Evolutionary conservation across 2,113 vertebrate species (phyloP), one percentile per base, ranked within the genome.

Genomic region (Taxidea taxus): DNA sequence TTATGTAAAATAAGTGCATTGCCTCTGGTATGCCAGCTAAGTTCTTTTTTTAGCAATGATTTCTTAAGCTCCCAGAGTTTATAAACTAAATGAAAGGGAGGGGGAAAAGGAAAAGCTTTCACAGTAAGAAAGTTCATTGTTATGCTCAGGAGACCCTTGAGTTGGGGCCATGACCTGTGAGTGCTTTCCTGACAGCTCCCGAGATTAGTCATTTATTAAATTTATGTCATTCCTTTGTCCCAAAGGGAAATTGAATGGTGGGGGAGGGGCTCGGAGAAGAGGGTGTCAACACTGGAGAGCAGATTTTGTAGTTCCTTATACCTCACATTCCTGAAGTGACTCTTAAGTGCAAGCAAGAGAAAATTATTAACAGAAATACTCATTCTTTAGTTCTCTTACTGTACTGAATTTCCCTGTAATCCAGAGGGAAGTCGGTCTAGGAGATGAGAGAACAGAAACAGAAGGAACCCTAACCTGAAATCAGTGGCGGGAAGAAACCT

Each of bases 171-270:
- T 97, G 92, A 95, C 96, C 97, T 94, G 18, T 84, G 81, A 85
- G 47, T 96, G 80, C 70, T 95, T 95, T 87, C n/a, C 64, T 94
- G 96, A 82, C 92, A 96, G 96, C 87, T 84, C 60, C 90, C 39
- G 95, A 96, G 94, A 95, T 74, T 92, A 93, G 93, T 85, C 81
- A 97, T 97, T 97, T 97, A 97, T 95, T 91, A 97, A 96, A 95
- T 97, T 92, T 95, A 97, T 95, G 70, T 72, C 68, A 87, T 94
- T 62, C 44, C 25, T 96, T 97, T 97, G 29, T 77, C 94, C 81
- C 47, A 68, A 88, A 95, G 84, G 64, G 44, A 96, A 94, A 97
- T 78, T 27, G 81, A 62, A 18, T 89, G 64, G 25, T 39, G 7
- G 10, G 60, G 42, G 49, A 18, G 87, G 49, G 25, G 15, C 34